Base-by-base conservation (phyloP, 2,888 invertebrate genomes). In the Cantharis nigra region DNA sequence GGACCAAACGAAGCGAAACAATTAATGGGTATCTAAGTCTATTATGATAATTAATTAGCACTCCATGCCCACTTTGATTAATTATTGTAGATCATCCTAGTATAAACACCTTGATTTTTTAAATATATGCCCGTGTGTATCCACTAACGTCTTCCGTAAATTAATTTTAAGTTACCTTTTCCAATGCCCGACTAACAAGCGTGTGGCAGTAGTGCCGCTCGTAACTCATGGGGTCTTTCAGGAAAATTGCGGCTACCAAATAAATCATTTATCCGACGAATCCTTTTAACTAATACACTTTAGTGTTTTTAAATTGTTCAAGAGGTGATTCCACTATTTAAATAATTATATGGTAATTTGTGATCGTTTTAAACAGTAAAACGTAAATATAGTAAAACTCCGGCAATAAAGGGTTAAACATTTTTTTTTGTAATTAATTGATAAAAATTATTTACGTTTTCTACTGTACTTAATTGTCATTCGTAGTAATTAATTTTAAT, bases 131-230 rank as follows among this genome's bases (percentile, higher is more conserved):
- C 75, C 72, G 71, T 65, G 74, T 65, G 70, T 67, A 75, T 70
- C 75, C 75, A 75, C 72, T 72, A 78, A 72, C 70, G 75, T 75
- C 78, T 74, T 77, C 70, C 74, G 77, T 81, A 80, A 79, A 81
- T 81, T 81, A 81, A 81, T 81, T 81, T 81, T 69, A 78, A 78
- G 77, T 81, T 81, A 81, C 78, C 78, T 77, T 78, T 81, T 78
- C 79, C 81, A 81, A 81, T 78, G 78, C 76, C 77, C 73, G 72
- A 70, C 77, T 81, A 81, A 81, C 79, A 81, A 79, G 79, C 81
- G 79, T 81, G 81, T 77, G 77, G 74, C 76, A 76, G 79, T 74
- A 74, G 73, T 76, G 76, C 76, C 74, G 77, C 77, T 79, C 79
- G 80, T 81, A 77, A 78, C 74, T 76, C 75, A 75, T 73, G 73